These are phyloP conservation scores for Stichodactyla helianthus DNA, from an alignment of 64 coral and sea anemone species.

Conservation along the genomic window DNA sequence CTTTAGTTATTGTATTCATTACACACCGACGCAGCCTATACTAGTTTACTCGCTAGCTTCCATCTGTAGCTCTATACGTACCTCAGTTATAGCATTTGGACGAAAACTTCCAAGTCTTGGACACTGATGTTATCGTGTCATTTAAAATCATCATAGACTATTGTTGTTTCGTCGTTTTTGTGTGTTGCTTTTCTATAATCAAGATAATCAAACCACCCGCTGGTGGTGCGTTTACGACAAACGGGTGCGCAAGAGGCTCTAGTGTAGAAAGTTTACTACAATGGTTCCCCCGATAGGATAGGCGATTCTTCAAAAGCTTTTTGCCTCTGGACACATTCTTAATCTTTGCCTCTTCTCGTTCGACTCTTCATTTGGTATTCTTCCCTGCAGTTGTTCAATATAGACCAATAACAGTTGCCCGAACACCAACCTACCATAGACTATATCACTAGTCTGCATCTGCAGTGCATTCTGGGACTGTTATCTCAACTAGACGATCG, in stretches of 20 bases:
- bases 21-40: too few species aligned
- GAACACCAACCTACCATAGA: neutral
- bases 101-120: too few species aligned
- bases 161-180: too few species aligned
- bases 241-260: neutral
- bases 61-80: too few species aligned
- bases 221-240: neutral
- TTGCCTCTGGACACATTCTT: neutral
- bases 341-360: neutral
- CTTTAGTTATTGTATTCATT: too few species aligned
- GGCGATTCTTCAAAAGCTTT: neutral
- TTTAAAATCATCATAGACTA: too few species aligned
- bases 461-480: too few species aligned
- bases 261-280: neutral
- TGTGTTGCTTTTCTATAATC: neutral
- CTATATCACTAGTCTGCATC: neutral
- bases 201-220: neutral
- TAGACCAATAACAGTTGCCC: neutral
- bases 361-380: neutral
- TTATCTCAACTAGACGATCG: too few species aligned
- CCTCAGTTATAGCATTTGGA: too few species aligned
- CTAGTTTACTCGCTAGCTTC: too few species aligned
- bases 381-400: neutral
- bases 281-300: neutral
- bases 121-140: too few species aligned